phyloP scores from a whole-genome alignment of 2,888 invertebrate genomes.

The Axea sp. region DNA sequence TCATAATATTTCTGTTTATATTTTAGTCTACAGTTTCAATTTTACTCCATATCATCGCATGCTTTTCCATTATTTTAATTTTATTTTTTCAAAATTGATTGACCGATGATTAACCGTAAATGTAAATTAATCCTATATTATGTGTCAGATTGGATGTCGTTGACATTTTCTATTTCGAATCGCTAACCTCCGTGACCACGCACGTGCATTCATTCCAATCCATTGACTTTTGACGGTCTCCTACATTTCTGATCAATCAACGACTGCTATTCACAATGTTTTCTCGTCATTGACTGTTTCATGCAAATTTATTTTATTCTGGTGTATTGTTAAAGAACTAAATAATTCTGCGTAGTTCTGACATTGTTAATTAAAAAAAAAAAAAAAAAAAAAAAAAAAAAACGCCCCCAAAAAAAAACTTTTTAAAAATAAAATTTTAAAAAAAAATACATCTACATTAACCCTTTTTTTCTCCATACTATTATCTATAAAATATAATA shows the following conservation, averaged over 20 bases:
- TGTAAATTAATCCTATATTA: slow-evolving; percentile 31
- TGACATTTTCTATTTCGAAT: slow-evolving; percentile 48
- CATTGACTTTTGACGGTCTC: slow-evolving; percentile 57
- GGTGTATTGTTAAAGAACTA: slow-evolving; percentile 20
- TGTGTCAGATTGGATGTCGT: slow-evolving; percentile 37
- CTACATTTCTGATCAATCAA: slow-evolving; percentile 53
- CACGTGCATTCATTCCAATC: slow-evolving; percentile 55
- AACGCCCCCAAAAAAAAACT: no score
- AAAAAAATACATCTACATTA: no score
- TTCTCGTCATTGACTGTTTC: slow-evolving; percentile 47
- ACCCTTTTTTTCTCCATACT: no score
- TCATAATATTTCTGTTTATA: no score
- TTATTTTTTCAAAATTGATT: not conserved
- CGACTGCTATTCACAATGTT: slow-evolving; percentile 51
- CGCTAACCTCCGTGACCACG: slow-evolving; percentile 47
- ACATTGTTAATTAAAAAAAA: slow-evolving; percentile 9
- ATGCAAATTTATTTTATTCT: slow-evolving; percentile 50
- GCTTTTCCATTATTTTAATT: not conserved
- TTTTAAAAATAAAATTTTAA: no score
- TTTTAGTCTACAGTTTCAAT: no score
- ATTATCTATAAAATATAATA: no score
- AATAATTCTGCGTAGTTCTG: slow-evolving; percentile 1
- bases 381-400: no score
- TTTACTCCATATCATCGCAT: no score
- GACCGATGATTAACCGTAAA: slow-evolving; percentile 14